Evolutionary conservation across 2,113 vertebrate genomes (phyloP).

Genomic region (Camelus dromedarius): DNA sequence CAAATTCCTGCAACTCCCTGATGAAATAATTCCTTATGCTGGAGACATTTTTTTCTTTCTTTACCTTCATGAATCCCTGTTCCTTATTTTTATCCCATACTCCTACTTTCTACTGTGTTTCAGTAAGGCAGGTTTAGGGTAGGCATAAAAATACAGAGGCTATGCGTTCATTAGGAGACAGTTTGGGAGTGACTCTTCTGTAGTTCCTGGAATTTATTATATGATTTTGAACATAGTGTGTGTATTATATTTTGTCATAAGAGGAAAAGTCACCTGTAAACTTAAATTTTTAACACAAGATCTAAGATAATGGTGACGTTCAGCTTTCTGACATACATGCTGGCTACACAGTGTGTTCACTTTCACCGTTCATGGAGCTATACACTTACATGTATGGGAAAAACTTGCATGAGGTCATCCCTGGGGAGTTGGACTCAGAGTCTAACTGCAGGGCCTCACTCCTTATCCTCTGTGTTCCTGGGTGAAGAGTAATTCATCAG

Average conservation of each 20-base stretch:
- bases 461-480: neutral
- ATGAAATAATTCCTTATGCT: neutral
- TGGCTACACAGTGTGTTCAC: neutral
- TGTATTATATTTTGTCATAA: neutral
- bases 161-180: neutral
- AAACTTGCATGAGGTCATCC: neutral
- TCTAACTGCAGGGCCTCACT: neutral
- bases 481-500: neutral
- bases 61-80: neutral
- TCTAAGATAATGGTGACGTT: neutral
- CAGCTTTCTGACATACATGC: neutral
- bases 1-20: neutral
- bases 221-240: neutral
- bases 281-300: neutral
- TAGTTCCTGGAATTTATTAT: constrained; percentile 16
- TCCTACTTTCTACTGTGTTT: constrained; percentile 22
- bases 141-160: neutral
- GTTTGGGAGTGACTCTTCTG: neutral
- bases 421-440: neutral
- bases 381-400: neutral
- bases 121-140: neutral
- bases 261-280: constrained; percentile 12
- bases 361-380: constrained; percentile 22
- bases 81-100: neutral
- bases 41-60: neutral